These are phyloP conservation scores for Oceanites oceanicus DNA, from an alignment of 2,113 vertebrate genomes.

Conservation along the genomic window DNA sequence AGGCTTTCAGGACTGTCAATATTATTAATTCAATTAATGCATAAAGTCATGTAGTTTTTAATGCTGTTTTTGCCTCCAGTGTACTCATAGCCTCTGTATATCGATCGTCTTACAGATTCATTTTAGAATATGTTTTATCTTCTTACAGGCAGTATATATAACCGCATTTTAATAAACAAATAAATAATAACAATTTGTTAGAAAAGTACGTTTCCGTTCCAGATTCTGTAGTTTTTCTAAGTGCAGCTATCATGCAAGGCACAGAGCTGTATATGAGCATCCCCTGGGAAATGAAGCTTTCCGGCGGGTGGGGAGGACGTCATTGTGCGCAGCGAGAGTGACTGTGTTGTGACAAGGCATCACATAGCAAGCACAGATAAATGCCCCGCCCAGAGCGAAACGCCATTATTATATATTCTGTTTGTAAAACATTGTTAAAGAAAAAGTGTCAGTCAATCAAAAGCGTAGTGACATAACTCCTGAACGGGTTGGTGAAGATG, in stretches of 20 bases:
- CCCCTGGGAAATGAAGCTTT: background rate
- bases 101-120: background rate
- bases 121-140: background rate
- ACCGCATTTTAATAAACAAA: background rate
- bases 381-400: slow-evolving; percentile 14
- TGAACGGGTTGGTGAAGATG: background rate
- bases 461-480: background rate
- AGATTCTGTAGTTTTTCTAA: background rate
- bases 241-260: rapidly evolving
- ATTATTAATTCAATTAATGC: background rate
- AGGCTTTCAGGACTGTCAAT: background rate
- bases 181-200: background rate
- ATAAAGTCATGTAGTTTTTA: background rate
- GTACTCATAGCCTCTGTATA: background rate
- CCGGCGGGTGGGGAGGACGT: background rate
- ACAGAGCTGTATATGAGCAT: background rate
- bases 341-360: slow-evolving; percentile 64
- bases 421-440: slow-evolving; percentile 28
- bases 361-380: background rate
- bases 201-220: background rate
- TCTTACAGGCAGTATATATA: background rate
- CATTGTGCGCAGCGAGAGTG: background rate
- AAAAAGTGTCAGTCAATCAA: slow-evolving; percentile 32
- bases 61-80: background rate
- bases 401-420: slow-evolving; percentile 30